A percentile compares a stretch with the other conserved stretches of the same genome.
Conservation (phyloP, 2,888 invertebrate species). For the Drosophila anomelani region DNA sequence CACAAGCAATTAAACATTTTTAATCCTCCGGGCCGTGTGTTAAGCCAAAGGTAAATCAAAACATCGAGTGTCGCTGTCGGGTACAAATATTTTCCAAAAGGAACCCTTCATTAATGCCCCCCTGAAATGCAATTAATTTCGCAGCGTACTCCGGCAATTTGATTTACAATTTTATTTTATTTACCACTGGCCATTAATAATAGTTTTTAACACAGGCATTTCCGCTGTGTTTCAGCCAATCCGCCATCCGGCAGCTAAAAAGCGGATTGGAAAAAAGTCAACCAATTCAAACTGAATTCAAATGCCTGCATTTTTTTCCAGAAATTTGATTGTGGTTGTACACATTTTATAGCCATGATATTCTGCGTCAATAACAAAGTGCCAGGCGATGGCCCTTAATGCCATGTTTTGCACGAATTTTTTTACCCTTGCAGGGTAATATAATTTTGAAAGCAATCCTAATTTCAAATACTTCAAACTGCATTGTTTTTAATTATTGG, state of each 20-base stretch:
- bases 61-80: constrained; percentile 24
- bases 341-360: constrained; percentile 38
- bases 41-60: constrained; percentile 22
- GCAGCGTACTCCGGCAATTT: constrained; percentile 36
- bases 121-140: constrained; percentile 66
- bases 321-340: constrained; percentile 40
- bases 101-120: constrained; percentile 41
- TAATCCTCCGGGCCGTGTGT: constrained; percentile 5
- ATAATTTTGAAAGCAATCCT: not conserved
- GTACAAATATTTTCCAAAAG: constrained; percentile 23
- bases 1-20: constrained; percentile 39
- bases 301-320: constrained; percentile 31
- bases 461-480: not conserved
- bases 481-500: too few relatives aligned
- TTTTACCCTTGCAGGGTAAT: constrained; percentile 35
- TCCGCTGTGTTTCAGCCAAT: constrained; percentile 5
- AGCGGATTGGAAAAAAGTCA: constrained; percentile 15
- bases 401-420: constrained; percentile 65
- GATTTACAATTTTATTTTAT: constrained; percentile 59
- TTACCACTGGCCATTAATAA: constrained; percentile 43
- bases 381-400: constrained; percentile 31
- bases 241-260: not conserved
- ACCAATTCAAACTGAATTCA: constrained; percentile 29
- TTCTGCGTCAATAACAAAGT: constrained; percentile 43
- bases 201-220: constrained; percentile 25